Evolutionary conservation across 2,113 vertebrate species (phyloP).

Genomic region (Rafetus swinhoei): DNA sequence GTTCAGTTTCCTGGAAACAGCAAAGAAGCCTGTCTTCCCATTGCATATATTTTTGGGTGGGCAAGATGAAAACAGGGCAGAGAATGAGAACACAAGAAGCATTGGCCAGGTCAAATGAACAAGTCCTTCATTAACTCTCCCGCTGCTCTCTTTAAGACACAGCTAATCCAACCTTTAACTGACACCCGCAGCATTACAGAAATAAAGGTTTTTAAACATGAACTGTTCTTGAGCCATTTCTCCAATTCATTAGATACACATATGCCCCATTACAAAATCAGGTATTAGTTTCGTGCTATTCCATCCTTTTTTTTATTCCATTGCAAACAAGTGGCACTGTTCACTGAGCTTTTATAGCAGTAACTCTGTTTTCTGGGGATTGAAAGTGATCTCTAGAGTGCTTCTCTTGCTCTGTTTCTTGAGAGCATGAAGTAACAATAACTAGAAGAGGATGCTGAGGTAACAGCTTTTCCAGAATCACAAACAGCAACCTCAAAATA

Average conservation of each 20-base stretch:
- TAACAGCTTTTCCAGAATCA: conserved; percentile 6
- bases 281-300: not conserved
- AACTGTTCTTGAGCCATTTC: conserved; percentile 16
- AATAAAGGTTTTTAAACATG: conserved; percentile 3
- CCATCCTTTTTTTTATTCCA: not conserved
- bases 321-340: not conserved
- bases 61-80: conserved; percentile 18
- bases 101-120: not conserved
- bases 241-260: conserved; percentile 4
- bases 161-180: not conserved
- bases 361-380: conserved; percentile 38
- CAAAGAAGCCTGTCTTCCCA: not conserved
- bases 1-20: not conserved
- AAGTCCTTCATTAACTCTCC: conserved; percentile 16
- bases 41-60: not conserved
- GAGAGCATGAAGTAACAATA: conserved; percentile 5
- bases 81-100: not conserved
- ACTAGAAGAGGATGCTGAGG: conserved; percentile 46
- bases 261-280: not conserved
- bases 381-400: conserved; percentile 58
- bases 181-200: conserved; percentile 18
- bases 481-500: not conserved
- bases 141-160: not conserved
- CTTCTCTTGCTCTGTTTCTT: conserved; percentile 50
- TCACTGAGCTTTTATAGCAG: conserved; percentile 45